Percentiles rank a stretch among this genome's conserved stretches.
Conservation (phyloP, 2,888 invertebrate genomes). For the Drosophila engyochracea region DNA sequence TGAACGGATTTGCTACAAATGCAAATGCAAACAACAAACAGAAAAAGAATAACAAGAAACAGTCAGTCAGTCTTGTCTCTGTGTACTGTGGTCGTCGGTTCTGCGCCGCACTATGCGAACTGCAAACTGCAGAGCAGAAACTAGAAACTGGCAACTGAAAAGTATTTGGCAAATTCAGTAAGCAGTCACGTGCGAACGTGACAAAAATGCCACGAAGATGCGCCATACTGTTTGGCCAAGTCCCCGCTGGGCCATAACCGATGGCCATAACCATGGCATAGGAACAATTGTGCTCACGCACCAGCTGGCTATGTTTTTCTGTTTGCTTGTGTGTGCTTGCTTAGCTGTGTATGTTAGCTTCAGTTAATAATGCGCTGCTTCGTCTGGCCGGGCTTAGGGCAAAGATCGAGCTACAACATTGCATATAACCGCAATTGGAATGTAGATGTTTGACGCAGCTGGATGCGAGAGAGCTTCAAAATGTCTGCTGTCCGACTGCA, state of each 20-base stretch:
- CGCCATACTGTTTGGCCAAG: constrained; percentile 43
- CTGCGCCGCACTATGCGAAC: constrained; percentile 18
- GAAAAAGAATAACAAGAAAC: constrained; percentile 2
- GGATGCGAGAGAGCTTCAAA: constrained; percentile 6
- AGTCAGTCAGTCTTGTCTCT: constrained; percentile 16
- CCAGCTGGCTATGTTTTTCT: constrained; percentile 21
- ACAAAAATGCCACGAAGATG: constrained; percentile 76
- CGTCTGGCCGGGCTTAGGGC: neutral
- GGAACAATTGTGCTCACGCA: constrained; percentile 29
- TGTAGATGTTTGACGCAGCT: constrained; percentile 19
- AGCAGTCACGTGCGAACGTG: constrained; percentile 81
- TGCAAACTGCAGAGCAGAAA: constrained; percentile 15
- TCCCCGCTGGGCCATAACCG: constrained; percentile 30
- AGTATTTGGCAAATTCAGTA: constrained; percentile 55
- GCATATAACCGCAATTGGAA: constrained; percentile 34
- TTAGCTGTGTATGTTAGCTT: constrained; percentile 1
- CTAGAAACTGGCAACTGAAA: constrained; percentile 29
- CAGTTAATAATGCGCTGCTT: constrained; percentile 23
- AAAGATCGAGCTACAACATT: constrained; percentile 21
- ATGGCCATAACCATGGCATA: constrained; percentile 33
- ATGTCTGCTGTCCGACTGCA: constrained; percentile 31
- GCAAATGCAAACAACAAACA: constrained; percentile 44
- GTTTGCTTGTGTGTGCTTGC: neutral
- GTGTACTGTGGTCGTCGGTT: constrained; percentile 30
- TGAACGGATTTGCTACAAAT: constrained; percentile 32